Evolutionary conservation across 2,888 invertebrate genomes (phyloP).

Genomic region (Brachyptera risi): DNA sequence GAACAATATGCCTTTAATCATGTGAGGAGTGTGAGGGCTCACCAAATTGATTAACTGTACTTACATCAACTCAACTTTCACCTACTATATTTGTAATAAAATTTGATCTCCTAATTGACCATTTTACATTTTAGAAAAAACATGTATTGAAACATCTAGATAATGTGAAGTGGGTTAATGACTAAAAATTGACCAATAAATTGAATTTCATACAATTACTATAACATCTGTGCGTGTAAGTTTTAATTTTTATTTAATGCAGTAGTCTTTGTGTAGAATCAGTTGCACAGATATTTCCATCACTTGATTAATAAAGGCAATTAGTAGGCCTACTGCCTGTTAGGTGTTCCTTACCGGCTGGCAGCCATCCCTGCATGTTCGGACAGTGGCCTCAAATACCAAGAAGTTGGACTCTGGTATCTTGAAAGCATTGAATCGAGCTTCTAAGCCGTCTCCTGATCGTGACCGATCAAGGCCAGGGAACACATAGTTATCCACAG

Average conservation of each 20-base stretch:
- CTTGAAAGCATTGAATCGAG: constrained; percentile 89
- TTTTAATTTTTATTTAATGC: background rate
- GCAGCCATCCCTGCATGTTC: constrained; percentile 84
- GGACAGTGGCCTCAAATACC: constrained; percentile 87
- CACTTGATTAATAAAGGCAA: background rate
- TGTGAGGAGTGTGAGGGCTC: too few species aligned
- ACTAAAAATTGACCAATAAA: too few species aligned
- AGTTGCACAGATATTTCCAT: background rate
- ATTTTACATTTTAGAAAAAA: too few species aligned
- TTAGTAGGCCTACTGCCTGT: too few species aligned
- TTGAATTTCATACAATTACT: too few species aligned
- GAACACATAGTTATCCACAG: constrained; percentile 87
- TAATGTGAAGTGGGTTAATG: too few species aligned
- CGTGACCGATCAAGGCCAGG: constrained; percentile 83
- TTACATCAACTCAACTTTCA: too few species aligned
- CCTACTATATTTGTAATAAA: too few species aligned
- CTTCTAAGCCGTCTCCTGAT: constrained; percentile 82
- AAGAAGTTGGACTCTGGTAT: constrained; percentile 92
- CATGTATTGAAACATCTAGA: too few species aligned
- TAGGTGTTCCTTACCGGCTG: constrained; percentile 57
- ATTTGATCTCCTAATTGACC: too few species aligned
- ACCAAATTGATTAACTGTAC: too few species aligned
- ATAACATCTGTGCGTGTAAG: background rate
- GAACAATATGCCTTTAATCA: constrained; percentile 69
- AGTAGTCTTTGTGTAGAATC: too few species aligned